A percentile compares a stretch with the other conserved stretches of the same genome.
Evolutionary conservation across 2,113 vertebrate species (phyloP).

Genomic region (Cyprinodon brontotheroides): DNA sequence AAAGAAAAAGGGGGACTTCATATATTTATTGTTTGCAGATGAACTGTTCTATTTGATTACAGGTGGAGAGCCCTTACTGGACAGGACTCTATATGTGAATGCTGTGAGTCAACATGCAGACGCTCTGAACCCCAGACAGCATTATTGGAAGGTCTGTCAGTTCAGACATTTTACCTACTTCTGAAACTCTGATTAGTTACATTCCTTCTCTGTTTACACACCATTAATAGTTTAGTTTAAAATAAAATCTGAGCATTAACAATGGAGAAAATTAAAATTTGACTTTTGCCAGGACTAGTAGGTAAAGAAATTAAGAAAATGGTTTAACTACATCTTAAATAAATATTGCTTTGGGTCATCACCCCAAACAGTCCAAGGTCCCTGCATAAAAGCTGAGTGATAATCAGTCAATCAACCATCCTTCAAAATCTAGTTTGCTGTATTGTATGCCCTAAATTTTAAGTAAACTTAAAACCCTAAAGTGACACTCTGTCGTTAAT

Average conservation of each 20-base stretch:
- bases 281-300: not conserved
- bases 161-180: not conserved
- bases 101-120: constrained; percentile 72
- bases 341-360: not conserved
- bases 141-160: constrained; percentile 60
- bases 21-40: not conserved
- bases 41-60: not conserved
- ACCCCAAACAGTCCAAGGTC: not conserved
- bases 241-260: not conserved
- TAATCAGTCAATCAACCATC: not conserved
- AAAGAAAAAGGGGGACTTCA: not conserved
- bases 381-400: not conserved
- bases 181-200: not conserved
- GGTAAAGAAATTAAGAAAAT: too few species aligned
- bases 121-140: constrained; percentile 44
- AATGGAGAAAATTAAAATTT: not conserved
- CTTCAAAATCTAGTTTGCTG: not conserved
- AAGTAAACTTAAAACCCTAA: not conserved
- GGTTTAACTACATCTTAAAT: too few species aligned
- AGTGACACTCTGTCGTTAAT: not conserved
- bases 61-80: constrained; percentile 76
- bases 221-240: not conserved
- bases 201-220: too few species aligned
- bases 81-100: constrained; percentile 70
- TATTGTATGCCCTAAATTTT: not conserved